A percentile compares a stretch with the other conserved stretches of the same genome.
Evolutionary conservation across 2,888 invertebrate genomes (phyloP).

Genomic region (Piscicola geometra): DNA sequence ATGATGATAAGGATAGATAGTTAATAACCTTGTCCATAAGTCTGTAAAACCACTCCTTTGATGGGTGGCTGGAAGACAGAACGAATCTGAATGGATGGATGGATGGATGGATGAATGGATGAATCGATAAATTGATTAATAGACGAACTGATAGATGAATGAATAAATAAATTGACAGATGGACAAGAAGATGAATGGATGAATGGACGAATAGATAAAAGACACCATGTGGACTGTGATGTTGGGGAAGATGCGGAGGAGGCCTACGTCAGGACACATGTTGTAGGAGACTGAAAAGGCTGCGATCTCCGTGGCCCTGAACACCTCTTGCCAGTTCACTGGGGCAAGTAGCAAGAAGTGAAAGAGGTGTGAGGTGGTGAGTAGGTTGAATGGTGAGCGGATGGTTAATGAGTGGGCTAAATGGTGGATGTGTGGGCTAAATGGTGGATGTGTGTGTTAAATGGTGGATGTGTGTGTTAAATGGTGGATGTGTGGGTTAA

Average conservation of each 20-base stretch:
- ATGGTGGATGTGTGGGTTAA: neutral
- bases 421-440: neutral
- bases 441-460: neutral
- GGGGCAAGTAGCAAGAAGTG: conserved; percentile 42
- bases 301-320: conserved; percentile 63
- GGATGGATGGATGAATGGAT: conserved; percentile 9
- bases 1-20: neutral
- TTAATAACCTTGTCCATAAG: conserved; percentile 71
- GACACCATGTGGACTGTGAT: conserved; percentile 71
- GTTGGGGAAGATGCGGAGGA: conserved; percentile 83
- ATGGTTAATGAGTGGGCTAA: neutral
- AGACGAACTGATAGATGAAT: conserved; percentile 1
- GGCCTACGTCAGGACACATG: conserved; percentile 74
- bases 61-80: conserved; percentile 66
- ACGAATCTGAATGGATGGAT: conserved; percentile 51
- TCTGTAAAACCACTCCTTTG: conserved; percentile 77
- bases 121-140: neutral
- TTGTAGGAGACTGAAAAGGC: conserved; percentile 69
- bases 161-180: conserved; percentile 11
- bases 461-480: neutral
- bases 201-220: no score
- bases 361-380: neutral
- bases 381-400: neutral
- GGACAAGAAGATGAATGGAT: neutral
- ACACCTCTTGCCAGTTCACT: conserved; percentile 66